phyloP scores from a whole-genome alignment of 2,113 vertebrate genomes.

The Papio anubis region DNA sequence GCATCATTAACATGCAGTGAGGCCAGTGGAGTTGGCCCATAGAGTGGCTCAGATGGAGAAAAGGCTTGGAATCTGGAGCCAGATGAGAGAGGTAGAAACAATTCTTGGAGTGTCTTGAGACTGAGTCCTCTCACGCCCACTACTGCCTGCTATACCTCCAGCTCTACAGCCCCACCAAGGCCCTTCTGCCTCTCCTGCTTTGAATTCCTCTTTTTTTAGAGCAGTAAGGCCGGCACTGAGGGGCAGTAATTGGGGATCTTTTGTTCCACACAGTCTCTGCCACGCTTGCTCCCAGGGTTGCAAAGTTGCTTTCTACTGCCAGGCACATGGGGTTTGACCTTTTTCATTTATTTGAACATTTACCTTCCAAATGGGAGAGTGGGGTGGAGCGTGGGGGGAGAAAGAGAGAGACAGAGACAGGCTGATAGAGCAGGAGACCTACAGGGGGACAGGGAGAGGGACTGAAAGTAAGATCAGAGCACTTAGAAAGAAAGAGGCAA shows the following conservation, averaged over 20 bases:
- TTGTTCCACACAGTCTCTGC: slow-evolving; percentile 56
- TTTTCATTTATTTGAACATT: slow-evolving; percentile 62
- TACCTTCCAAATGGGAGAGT: slow-evolving; percentile 45
- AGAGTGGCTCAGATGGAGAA: not conserved
- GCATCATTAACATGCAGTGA: not conserved
- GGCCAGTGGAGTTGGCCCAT: not conserved
- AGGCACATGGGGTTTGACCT: not conserved
- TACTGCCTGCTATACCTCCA: too few species aligned
- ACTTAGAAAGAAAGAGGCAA: not conserved
- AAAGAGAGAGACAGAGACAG: not conserved
- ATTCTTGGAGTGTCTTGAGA: not conserved
- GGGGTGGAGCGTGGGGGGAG: not conserved
- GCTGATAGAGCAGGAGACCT: not conserved
- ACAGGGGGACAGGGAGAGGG: not conserved
- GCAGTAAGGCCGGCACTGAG: not conserved
- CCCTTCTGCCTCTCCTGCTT: not conserved
- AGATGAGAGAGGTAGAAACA: not conserved
- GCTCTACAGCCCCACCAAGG: not conserved
- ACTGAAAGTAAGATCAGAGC: not conserved
- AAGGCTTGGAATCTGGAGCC: not conserved
- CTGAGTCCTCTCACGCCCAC: not conserved
- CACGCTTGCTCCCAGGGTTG: not conserved
- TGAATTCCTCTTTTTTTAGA: not conserved
- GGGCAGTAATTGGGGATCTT: slow-evolving; percentile 46
- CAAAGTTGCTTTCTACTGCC: slow-evolving; percentile 36